Percentiles rank a stretch among this genome's conserved stretches.
Conservation (phyloP, 2,797 vertebrate species). For the Anguilla obscura region DNA sequence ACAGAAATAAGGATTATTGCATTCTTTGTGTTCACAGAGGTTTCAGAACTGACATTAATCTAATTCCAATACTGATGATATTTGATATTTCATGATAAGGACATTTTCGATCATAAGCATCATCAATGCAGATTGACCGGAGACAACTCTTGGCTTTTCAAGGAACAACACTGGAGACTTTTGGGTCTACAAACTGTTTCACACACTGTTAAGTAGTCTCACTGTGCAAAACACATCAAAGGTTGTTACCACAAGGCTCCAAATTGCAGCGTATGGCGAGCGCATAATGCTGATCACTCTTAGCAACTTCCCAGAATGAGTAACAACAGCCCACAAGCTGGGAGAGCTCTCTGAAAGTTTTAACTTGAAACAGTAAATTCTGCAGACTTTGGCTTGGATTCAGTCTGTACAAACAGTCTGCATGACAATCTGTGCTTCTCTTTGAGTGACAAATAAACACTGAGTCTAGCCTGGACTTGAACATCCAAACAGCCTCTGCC, state of each 20-base stretch:
- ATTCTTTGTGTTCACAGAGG: background rate
- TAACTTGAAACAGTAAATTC: conserved; percentile 3
- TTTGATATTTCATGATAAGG: background rate
- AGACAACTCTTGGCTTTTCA: conserved; percentile 30
- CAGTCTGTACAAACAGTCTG: background rate
- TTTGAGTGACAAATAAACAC: conserved; percentile 1
- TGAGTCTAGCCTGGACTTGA: background rate
- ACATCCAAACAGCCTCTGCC: background rate
- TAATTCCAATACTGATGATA: background rate
- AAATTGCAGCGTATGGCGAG: background rate
- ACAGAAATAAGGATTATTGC: no score
- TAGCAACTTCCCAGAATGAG: conserved; percentile 44
- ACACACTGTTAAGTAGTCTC: conserved; percentile 28
- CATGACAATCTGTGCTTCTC: background rate
- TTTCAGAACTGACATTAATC: background rate
- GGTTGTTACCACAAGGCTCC: conserved; percentile 51
- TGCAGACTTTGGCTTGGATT: background rate
- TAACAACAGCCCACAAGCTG: conserved; percentile 30
- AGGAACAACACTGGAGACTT: conserved; percentile 44
- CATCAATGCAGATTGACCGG: background rate
- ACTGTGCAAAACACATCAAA: conserved; percentile 46
- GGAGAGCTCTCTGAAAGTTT: conserved; percentile 35
- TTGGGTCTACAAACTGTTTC: conserved; percentile 24
- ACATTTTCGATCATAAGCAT: background rate
- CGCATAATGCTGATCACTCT: conserved; percentile 28